These are phyloP conservation scores for Aurelia sp. DNA, from an alignment of 30 jellyfish, hydroid and myxozoan species.

Conservation along the genomic window DNA sequence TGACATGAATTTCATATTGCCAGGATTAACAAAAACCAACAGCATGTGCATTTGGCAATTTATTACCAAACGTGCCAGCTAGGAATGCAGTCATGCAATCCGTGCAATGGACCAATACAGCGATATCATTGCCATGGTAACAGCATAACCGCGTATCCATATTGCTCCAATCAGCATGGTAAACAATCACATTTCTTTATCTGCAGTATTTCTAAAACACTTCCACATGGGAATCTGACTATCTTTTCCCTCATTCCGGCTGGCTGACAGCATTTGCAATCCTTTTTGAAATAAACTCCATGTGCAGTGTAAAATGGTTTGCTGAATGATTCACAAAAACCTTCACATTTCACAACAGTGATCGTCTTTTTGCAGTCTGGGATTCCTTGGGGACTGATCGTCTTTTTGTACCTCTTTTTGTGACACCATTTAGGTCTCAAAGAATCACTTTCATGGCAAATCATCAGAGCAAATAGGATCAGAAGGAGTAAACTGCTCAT, in stretches of 20 bases:
- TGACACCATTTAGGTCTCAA: constrained; percentile 62
- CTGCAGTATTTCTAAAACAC: constrained; percentile 54
- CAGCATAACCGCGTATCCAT: no score
- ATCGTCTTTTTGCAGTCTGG: constrained; percentile 68
- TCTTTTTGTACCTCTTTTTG: constrained; percentile 63
- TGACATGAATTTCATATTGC: no score
- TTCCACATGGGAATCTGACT: constrained; percentile 76
- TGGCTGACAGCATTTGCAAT: constrained; percentile 86
- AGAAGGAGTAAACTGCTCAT: no score
- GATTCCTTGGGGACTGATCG: constrained; percentile 76
- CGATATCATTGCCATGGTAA: no score
- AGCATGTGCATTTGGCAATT: no score
- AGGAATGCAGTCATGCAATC: no score
- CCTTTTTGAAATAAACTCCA: constrained; percentile 50
- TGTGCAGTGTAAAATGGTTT: constrained; percentile 29
- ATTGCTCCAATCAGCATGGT: constrained; percentile 62
- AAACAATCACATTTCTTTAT: constrained; percentile 68
- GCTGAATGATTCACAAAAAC: constrained; percentile 67
- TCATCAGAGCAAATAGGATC: not conserved
- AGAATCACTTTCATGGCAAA: constrained; percentile 31
- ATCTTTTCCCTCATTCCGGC: constrained; percentile 8
- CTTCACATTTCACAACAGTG: constrained; percentile 78
- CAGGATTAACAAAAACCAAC: no score
- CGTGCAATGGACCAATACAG: no score
- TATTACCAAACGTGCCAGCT: no score